These are phyloP conservation scores for Mactra quadrangularis DNA, from an alignment of 1,140 invertebrate genomes.

Conservation along the genomic window DNA sequence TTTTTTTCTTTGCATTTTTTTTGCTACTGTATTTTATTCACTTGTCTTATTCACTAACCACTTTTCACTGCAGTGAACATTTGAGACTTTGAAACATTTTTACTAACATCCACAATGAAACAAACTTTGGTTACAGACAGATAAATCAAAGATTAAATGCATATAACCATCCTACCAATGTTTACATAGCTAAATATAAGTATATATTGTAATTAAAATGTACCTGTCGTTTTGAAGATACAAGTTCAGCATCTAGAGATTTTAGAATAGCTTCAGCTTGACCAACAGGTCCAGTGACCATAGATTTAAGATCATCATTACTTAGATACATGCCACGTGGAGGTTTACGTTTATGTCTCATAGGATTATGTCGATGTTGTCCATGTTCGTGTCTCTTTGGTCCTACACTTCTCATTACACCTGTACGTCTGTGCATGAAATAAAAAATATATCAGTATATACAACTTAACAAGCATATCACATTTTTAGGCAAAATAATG, in stretches of 20 bases:
- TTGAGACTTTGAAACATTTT: too few relatives aligned
- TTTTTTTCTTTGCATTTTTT: too few relatives aligned
- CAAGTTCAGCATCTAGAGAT: conserved; percentile 96
- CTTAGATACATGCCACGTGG: conserved; percentile 98
- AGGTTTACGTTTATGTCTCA: conserved; percentile 92
- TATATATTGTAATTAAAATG: too few relatives aligned
- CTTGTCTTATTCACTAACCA: too few relatives aligned
- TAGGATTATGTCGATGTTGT: conserved; percentile 82
- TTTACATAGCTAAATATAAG: too few relatives aligned
- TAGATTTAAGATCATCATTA: conserved; percentile 95
- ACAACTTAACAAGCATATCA: neutral
- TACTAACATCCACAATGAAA: too few relatives aligned
- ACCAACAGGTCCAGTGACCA: conserved; percentile 89
- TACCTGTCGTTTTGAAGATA: conserved; percentile 97
- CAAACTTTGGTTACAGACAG: too few relatives aligned
- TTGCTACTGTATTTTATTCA: too few relatives aligned
- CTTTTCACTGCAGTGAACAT: too few relatives aligned
- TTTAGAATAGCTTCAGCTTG: conserved; percentile 93
- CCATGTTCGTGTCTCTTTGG: conserved; percentile 85
- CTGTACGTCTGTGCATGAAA: conserved; percentile 87
- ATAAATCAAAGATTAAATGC: too few relatives aligned
- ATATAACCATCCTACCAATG: too few relatives aligned
- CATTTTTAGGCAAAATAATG: too few relatives aligned
- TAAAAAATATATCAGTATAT: neutral
- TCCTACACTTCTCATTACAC: conserved; percentile 89